Conservation (phyloP, 2,888 invertebrate species). For the Stenolophus ochropezus region DNA sequence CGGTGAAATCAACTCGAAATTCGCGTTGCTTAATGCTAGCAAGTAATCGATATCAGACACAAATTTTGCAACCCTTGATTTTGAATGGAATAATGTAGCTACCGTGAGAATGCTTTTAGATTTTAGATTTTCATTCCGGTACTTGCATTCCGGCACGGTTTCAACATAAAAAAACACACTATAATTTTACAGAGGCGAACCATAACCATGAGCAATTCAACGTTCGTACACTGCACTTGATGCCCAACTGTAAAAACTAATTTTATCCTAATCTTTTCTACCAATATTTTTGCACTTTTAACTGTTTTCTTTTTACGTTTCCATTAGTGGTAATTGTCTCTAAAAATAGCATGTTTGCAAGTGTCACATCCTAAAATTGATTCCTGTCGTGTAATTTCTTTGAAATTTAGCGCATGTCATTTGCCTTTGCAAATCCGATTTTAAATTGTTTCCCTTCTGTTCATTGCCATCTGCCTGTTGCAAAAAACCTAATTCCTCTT, state of each 20-base stretch:
- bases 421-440: neutral
- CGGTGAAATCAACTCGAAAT: neutral
- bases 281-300: too few relatives aligned
- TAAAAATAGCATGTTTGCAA: neutral
- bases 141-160: too few relatives aligned
- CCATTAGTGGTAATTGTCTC: neutral
- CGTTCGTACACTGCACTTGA: too few relatives aligned
- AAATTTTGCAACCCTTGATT: neutral
- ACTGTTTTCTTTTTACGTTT: too few relatives aligned
- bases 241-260: too few relatives aligned
- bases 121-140: neutral
- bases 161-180: too few relatives aligned
- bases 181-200: too few relatives aligned
- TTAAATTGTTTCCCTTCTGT: conserved; percentile 9
- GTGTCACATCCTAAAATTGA: neutral
- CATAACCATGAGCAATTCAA: too few relatives aligned
- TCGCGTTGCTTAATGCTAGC: neutral
- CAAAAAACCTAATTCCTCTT: conserved; percentile 22
- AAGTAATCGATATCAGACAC: neutral
- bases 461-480: neutral
- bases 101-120: neutral
- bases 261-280: too few relatives aligned
- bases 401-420: neutral
- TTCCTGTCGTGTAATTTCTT: neutral
- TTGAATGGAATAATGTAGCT: neutral